These are phyloP conservation scores for Camptogramma bilineatum DNA, from an alignment of 2,888 invertebrate genomes.

Conservation along the genomic window DNA sequence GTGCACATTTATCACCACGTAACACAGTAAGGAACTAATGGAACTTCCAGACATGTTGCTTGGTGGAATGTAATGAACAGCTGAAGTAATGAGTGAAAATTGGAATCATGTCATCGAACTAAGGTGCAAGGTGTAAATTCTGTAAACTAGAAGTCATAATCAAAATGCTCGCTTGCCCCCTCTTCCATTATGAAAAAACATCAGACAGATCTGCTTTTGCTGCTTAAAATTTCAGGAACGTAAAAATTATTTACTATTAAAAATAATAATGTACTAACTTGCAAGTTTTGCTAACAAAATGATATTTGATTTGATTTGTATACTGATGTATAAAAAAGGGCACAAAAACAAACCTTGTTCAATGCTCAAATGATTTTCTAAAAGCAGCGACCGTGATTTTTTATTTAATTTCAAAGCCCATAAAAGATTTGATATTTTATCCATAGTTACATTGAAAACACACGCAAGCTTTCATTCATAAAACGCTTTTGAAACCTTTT, in stretches of 20 bases:
- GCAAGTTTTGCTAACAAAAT: no score
- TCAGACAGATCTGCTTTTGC: no score
- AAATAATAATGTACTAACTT: no score
- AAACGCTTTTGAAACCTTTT: neutral
- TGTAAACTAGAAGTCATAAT: no score
- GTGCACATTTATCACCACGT: constrained; percentile 28
- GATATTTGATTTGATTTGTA: no score
- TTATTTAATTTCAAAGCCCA: neutral
- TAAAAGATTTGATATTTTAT: neutral
- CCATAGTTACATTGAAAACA: neutral
- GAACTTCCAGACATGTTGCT: constrained; percentile 22
- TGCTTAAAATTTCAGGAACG: no score
- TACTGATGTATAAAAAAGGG: no score
- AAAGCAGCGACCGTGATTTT: neutral
- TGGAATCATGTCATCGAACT: neutral
- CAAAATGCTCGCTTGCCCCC: no score
- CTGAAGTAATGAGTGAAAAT: constrained; percentile 16
- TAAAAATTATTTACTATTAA: no score
- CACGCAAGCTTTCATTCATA: neutral
- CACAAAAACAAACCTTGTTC: neutral
- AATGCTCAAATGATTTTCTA: neutral
- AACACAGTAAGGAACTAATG: constrained; percentile 25
- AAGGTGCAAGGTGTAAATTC: no score
- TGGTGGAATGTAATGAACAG: constrained; percentile 15
- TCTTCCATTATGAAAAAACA: no score